Percentiles rank a stretch among this genome's conserved stretches.
phyloP scores from a whole-genome alignment of 2,888 invertebrate genomes.

The Cremastinae sp. region DNA sequence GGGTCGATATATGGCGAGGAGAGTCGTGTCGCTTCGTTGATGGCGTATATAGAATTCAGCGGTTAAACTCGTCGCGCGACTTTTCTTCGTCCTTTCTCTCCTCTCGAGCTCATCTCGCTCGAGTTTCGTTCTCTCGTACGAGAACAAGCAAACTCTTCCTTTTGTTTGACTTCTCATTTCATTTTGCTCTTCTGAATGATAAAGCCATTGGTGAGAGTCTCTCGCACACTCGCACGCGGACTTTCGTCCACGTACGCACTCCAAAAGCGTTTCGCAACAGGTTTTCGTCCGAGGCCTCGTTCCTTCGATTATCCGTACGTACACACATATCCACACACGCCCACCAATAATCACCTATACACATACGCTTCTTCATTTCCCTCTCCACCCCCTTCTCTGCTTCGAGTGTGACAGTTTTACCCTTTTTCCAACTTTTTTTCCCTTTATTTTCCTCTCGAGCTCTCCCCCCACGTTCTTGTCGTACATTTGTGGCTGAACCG shows the following conservation, averaged over 20 bases:
- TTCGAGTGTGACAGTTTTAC: constrained; percentile 29
- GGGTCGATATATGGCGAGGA: not conserved
- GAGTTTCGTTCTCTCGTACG: constrained; percentile 12
- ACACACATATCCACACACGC: not conserved
- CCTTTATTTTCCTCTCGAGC: constrained; percentile 9
- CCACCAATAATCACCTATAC: not conserved
- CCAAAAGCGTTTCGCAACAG: constrained; percentile 47
- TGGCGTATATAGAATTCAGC: constrained; percentile 18
- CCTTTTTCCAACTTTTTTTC: constrained; percentile 40
- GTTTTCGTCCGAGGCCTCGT: constrained; percentile 60
- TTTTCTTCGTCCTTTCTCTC: constrained; percentile 36
- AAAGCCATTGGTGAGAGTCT: constrained; percentile 30
- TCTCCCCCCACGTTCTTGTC: not conserved
- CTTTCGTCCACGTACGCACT: constrained; percentile 3
- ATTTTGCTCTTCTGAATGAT: constrained; percentile 43
- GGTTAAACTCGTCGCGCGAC: constrained; percentile 53
- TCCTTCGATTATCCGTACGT: constrained; percentile 50
- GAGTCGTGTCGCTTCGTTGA: not conserved
- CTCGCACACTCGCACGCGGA: constrained; percentile 18
- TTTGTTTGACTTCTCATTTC: constrained; percentile 48
- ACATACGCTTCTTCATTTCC: not conserved
- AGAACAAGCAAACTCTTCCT: constrained; percentile 49
- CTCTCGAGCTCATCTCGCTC: constrained; percentile 14
- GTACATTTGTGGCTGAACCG: constrained; percentile 5
- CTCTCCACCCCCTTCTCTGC: not conserved